Percentiles rank a stretch among this genome's conserved stretches.
Evolutionary conservation across 2,113 vertebrate genomes (phyloP).

Genomic region (Xenopus tropicalis): UCB_Xtro_10.0 CM004448.2:105944001-105944500

Average conservation of each 20-base stretch:
- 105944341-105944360: no score
- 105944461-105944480: slow-evolving; percentile 18
- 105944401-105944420: slow-evolving; percentile 20
- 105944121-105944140: no score
- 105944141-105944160: no score
- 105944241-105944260: slow-evolving; percentile 14
- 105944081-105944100: no score
- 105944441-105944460: slow-evolving; percentile 23
- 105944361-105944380: slow-evolving; percentile 31
- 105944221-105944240: background rate
- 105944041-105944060: no score
- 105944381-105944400: slow-evolving; percentile 38
- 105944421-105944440: slow-evolving; percentile 21
- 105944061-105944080: no score
- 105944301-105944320: background rate
- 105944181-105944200: no score
- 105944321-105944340: no score
- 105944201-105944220: background rate
- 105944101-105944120: no score
- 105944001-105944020: no score
- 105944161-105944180: no score
- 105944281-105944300: background rate
- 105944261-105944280: slow-evolving; percentile 11
- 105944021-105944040: no score
- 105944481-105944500: slow-evolving; percentile 26